Conservation (phyloP, 1,140 invertebrate species). For the Megalopta genalis region DNA sequence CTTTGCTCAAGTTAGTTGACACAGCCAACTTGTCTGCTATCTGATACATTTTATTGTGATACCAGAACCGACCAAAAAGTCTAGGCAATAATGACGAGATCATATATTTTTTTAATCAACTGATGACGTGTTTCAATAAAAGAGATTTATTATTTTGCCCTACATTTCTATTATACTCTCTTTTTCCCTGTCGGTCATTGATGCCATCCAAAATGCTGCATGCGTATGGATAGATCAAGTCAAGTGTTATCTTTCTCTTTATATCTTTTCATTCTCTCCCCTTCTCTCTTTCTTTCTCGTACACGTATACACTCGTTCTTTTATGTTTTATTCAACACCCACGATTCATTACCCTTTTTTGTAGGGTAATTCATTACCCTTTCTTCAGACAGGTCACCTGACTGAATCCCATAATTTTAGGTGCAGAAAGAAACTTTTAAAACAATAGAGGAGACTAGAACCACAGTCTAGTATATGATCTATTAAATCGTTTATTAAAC, state of each 20-base stretch:
- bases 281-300: neutral
- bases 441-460: no score
- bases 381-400: neutral
- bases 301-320: neutral
- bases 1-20: conserved; percentile 28
- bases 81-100: conserved; percentile 3
- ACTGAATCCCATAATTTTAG: neutral
- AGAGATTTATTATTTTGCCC: conserved; percentile 36
- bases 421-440: neutral
- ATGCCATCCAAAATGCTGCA: conserved; percentile 39
- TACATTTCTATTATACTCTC: conserved; percentile 46
- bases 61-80: neutral
- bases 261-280: neutral
- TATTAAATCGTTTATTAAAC: no score
- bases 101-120: conserved; percentile 45
- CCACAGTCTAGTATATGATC: no score
- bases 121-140: conserved; percentile 56
- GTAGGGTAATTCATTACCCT: no score
- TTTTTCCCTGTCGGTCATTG: conserved; percentile 57
- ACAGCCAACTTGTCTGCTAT: conserved; percentile 11
- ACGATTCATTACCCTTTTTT: conserved; percentile 4
- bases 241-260: neutral
- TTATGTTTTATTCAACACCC: neutral
- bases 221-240: conserved; percentile 41
- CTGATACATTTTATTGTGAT: conserved; percentile 34